Evolutionary conservation across 2,113 vertebrate species (phyloP), one percentile per base, ranked within the genome.

Genomic region (Odontesthes bonariensis): DNA sequence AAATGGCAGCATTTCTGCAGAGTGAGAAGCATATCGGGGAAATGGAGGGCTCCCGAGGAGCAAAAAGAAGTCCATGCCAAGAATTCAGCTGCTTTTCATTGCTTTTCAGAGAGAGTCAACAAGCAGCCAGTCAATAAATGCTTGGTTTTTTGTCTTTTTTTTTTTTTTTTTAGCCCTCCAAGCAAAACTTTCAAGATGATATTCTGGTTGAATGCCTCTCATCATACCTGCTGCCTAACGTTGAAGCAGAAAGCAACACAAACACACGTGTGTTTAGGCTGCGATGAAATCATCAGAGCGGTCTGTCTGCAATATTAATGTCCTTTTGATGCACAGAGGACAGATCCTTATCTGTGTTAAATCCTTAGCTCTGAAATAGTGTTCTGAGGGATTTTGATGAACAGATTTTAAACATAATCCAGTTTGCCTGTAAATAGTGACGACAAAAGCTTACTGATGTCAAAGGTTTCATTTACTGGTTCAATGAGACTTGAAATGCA

Each of bases 1-100:
- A 88, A 91, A 91, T 86, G 77, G 83, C 66, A 80, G 79, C 55
- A 60, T 87, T 86, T 86, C 78, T 79, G 79, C 76, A 53, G 79
- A 69, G 62, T 57, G 82, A 86, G 83, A 83, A 70, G 60, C 79
- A 58, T 40, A 82, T 79, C 52, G 35, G 61, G 81, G 75, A 85
- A 81, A 81, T 57, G 14, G 79, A 84, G 75, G 60, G 52, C 69
- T 87, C 69, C 69, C 3, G 51, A 79, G 59, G 57, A 77, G 81
- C 74, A 73, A 64, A 82, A 65, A 68, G 66, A 59, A 72, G 31
- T 63, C 14, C 0, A 32, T 58, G 83, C 76, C 80, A 71, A 61
- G 53, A 84, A 78, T 86, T 76, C 38, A 54, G 70, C 69, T 70
- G 82, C 76, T 84, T 71, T 80, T 78, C 47, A 55, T 53, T 72